Conservation (phyloP, 2,113 vertebrate species). For the Cacatua alba region DNA sequence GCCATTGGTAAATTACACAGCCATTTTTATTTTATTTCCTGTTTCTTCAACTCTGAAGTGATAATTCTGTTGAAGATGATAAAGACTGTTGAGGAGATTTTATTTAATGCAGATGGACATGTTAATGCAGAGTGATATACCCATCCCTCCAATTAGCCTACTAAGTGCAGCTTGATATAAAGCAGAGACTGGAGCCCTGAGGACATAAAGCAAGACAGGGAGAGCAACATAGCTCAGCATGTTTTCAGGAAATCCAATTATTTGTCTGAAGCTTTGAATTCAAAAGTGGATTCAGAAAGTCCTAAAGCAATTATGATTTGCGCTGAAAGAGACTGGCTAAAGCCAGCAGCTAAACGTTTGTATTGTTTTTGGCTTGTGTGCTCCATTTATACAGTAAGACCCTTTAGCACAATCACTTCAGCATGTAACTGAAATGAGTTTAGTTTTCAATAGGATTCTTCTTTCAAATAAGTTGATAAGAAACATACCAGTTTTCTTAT, state of each 20-base stretch:
- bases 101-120: slow-evolving; percentile 73
- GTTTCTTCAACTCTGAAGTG: slow-evolving; percentile 57
- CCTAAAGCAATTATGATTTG: slow-evolving; percentile 85
- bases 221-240: slow-evolving; percentile 86
- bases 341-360: slow-evolving; percentile 74
- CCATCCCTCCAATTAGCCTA: slow-evolving; percentile 71
- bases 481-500: neutral
- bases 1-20: slow-evolving; percentile 42
- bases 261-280: slow-evolving; percentile 86
- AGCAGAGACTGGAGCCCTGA: slow-evolving; percentile 73
- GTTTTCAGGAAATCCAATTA: slow-evolving; percentile 88
- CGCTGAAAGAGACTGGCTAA: slow-evolving; percentile 61
- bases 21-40: slow-evolving; percentile 59
- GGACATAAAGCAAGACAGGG: slow-evolving; percentile 80
- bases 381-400: slow-evolving; percentile 31
- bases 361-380: slow-evolving; percentile 71
- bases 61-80: slow-evolving; percentile 63
- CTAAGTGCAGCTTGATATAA: slow-evolving; percentile 75
- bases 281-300: slow-evolving; percentile 82
- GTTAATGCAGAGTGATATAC: slow-evolving; percentile 72
- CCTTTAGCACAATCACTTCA: slow-evolving; percentile 60
- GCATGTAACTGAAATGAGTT: slow-evolving; percentile 49
- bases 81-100: slow-evolving; percentile 57
- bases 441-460: slow-evolving; percentile 53
- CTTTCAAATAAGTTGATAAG: slow-evolving; percentile 23